phyloP scores from a whole-genome alignment of 2,888 invertebrate genomes.

The Chymomyza amoena region DNA sequence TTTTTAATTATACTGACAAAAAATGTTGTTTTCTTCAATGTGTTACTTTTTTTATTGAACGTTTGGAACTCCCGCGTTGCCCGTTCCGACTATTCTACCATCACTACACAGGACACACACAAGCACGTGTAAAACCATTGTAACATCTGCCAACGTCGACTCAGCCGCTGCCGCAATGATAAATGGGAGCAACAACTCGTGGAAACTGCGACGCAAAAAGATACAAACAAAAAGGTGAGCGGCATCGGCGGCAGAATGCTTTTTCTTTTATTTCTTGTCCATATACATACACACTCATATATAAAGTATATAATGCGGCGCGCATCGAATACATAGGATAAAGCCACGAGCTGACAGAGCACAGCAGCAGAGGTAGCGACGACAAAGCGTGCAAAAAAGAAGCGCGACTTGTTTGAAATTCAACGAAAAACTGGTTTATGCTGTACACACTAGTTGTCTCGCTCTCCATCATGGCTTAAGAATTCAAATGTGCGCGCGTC shows the following conservation, averaged over 20 bases:
- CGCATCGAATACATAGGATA: constrained; percentile 34
- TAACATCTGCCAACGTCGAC: constrained; percentile 53
- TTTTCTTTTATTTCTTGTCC: neutral
- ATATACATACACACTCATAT: constrained; percentile 32
- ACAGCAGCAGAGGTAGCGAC: constrained; percentile 1
- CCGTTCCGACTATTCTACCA: no score
- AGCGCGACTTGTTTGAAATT: constrained; percentile 64
- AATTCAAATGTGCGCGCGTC: constrained; percentile 31
- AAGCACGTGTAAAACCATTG: constrained; percentile 23
- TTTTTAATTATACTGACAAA: no score
- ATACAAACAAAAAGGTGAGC: constrained; percentile 53
- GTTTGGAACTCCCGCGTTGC: no score
- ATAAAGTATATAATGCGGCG: neutral
- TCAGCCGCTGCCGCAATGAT: constrained; percentile 31
- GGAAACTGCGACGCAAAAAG: constrained; percentile 63
- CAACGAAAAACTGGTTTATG: constrained; percentile 64
- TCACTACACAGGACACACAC: constrained; percentile 7
- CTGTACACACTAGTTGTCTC: constrained; percentile 38
- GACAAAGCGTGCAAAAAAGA: constrained; percentile 52
- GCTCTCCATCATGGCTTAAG: constrained; percentile 30
- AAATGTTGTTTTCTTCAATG: no score
- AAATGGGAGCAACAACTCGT: constrained; percentile 68
- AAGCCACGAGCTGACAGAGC: constrained; percentile 40
- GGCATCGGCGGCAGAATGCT: constrained; percentile 42
- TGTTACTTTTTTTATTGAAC: no score